Evolutionary conservation across 2,113 vertebrate genomes (phyloP).

Genomic region (Aspidoscelis tigris): DNA sequence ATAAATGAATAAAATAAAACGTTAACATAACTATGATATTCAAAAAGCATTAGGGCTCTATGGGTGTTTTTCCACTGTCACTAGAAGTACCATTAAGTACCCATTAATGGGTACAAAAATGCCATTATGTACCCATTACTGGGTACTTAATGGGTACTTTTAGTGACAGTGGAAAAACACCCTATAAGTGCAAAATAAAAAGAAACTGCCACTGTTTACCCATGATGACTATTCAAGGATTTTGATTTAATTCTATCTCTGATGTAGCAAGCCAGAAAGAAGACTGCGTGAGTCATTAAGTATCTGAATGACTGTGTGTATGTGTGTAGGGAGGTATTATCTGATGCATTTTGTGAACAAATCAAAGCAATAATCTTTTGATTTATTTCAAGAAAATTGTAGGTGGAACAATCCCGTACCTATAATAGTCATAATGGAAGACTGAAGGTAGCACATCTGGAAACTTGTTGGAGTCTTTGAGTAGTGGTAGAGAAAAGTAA

Average conservation of each 20-base stretch:
- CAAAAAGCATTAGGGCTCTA: too few relatives aligned
- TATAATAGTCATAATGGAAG: conserved; percentile 35
- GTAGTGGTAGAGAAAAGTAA: not conserved
- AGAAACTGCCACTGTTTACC: not conserved
- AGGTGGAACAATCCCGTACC: conserved; percentile 44
- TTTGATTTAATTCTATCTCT: conserved; percentile 33
- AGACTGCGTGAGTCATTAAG: too few relatives aligned
- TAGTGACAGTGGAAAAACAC: too few relatives aligned
- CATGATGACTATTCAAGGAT: not conserved
- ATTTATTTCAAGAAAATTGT: conserved; percentile 69
- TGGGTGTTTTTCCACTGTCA: too few relatives aligned
- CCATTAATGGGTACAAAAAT: too few relatives aligned
- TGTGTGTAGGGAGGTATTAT: conserved; percentile 65
- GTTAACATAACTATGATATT: too few relatives aligned
- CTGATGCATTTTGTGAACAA: conserved; percentile 69
- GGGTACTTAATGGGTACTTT: too few relatives aligned
- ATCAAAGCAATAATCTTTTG: conserved; percentile 43
- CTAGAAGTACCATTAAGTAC: too few relatives aligned
- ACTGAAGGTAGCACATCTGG: conserved; percentile 28
- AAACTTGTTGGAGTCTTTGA: conserved; percentile 39
- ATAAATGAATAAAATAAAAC: too few relatives aligned
- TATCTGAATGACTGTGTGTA: too few relatives aligned
- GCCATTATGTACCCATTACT: too few relatives aligned
- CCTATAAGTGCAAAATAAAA: too few relatives aligned
- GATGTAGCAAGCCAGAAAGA: not conserved